Evolutionary conservation across 2,888 invertebrate genomes (phyloP), one percentile per base, ranked within the genome.

Genomic region (Andrena trimmerana): DNA sequence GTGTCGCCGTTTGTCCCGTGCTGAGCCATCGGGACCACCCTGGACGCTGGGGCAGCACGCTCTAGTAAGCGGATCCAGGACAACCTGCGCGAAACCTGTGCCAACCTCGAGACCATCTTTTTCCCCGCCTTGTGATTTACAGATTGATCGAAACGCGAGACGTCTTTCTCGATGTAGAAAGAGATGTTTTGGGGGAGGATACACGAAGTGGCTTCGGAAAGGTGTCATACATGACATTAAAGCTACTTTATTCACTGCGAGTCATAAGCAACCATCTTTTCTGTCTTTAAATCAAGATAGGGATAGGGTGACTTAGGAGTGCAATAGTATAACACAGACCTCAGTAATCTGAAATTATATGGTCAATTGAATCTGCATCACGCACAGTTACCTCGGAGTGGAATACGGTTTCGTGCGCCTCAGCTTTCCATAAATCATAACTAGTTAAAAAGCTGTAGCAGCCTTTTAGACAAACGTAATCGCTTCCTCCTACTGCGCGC

Each of bases 11-110:
- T 90, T 90, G 91, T 90, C 87, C 89, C 80, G 66, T 84, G 76
- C 87, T 84, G 89, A 89, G 81, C 73, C 81, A 68, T 69, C 85
- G 88, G 83, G 93, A 93, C 93, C 93, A 93, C 93, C 93, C 92
- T 89, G 92, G 87, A 83, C 62, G 83, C 63, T 66, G 84, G 42
- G 42, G 81, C 88, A 88, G 83, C 81, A 71, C 71, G 79, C 60
- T 81, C 54, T 48, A 42, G 42, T 42, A 42, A 50, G 77, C 72
- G 74, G 76, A 84, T 86, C 78, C 78, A 76, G 73, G 72, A 73
- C 86, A 88, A 86, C 89, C 85, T 86, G 87, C 84, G 77, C 86
- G 29, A 63, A 85, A 88, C 85, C 86, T 88, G 88, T 83, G 84
- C 81, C 78, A 68, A 73, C 66, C 59, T 36, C 7, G 7, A 29